Evolutionary conservation across 2,888 invertebrate species (phyloP).

Genomic region (Netelia melanura): DNA sequence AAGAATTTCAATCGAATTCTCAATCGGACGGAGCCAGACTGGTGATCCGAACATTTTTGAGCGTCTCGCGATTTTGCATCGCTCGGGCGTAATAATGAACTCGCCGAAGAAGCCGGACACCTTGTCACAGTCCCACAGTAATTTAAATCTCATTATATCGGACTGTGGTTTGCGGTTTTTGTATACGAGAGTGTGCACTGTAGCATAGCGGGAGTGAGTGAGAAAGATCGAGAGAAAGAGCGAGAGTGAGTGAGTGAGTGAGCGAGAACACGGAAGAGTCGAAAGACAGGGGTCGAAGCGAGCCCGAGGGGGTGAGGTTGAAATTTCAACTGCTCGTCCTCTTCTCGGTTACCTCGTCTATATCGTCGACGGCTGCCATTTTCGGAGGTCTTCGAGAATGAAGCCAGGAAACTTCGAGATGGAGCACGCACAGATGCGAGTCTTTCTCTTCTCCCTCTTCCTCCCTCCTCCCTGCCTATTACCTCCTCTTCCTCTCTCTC

Average conservation of each 20-base stretch:
- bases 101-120: slow-evolving; percentile 80
- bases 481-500: slow-evolving; percentile 10
- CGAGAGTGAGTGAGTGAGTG: not conserved
- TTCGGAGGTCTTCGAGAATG: slow-evolving; percentile 58
- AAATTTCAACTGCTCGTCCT: slow-evolving; percentile 14
- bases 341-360: not conserved
- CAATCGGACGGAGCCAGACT: slow-evolving; percentile 76
- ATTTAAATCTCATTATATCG: slow-evolving; percentile 85
- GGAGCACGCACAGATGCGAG: slow-evolving; percentile 61
- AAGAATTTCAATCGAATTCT: slow-evolving; percentile 79
- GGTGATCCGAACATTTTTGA: slow-evolving; percentile 27
- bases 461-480: not conserved
- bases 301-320: not conserved
- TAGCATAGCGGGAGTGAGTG: not conserved
- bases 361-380: slow-evolving; percentile 53
- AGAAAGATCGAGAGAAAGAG: not conserved
- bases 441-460: slow-evolving; percentile 44
- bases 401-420: slow-evolving; percentile 34
- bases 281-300: not conserved
- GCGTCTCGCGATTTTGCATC: slow-evolving; percentile 29
- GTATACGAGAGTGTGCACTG: slow-evolving; percentile 56
- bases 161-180: slow-evolving; percentile 83
- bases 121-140: slow-evolving; percentile 83
- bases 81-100: slow-evolving; percentile 64
- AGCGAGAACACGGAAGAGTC: slow-evolving; percentile 33